phyloP scores from a whole-genome alignment of 64 coral and sea anemone species.

The Trachythela sp. region DNA sequence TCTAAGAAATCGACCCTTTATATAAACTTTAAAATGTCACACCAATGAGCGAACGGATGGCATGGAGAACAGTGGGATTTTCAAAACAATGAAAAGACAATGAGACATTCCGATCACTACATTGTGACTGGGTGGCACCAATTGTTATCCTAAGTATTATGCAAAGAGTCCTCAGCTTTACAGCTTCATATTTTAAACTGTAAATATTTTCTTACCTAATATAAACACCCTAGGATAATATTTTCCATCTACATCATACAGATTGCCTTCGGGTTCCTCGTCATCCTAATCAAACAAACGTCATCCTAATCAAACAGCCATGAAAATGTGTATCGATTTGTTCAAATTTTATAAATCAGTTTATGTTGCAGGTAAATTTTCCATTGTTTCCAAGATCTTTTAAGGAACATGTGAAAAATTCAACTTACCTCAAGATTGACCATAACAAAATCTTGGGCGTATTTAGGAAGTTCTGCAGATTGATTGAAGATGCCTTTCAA shows the following conservation, averaged over 20 bases:
- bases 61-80: too few relatives aligned
- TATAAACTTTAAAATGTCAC: too few relatives aligned
- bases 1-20: too few relatives aligned
- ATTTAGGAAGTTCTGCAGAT: conserved; percentile 64
- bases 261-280: conserved; percentile 77
- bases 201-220: conserved; percentile 32
- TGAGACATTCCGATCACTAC: too few relatives aligned
- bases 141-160: background rate
- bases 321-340: background rate
- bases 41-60: too few relatives aligned
- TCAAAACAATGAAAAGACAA: too few relatives aligned
- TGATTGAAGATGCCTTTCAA: conserved; percentile 68
- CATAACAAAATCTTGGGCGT: conserved; percentile 82
- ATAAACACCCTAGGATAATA: conserved; percentile 90
- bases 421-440: conserved; percentile 75
- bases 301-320: conserved; percentile 55
- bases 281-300: conserved; percentile 64
- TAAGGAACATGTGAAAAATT: background rate
- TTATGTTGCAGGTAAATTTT: background rate
- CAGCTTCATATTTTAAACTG: too few relatives aligned
- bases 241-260: conserved; percentile 74
- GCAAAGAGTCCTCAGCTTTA: background rate
- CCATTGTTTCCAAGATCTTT: too few relatives aligned
- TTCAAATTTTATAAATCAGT: background rate
- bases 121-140: too few relatives aligned